phyloP scores from a whole-genome alignment of 2,113 vertebrate genomes.

The Oreochromis aureus region DNA sequence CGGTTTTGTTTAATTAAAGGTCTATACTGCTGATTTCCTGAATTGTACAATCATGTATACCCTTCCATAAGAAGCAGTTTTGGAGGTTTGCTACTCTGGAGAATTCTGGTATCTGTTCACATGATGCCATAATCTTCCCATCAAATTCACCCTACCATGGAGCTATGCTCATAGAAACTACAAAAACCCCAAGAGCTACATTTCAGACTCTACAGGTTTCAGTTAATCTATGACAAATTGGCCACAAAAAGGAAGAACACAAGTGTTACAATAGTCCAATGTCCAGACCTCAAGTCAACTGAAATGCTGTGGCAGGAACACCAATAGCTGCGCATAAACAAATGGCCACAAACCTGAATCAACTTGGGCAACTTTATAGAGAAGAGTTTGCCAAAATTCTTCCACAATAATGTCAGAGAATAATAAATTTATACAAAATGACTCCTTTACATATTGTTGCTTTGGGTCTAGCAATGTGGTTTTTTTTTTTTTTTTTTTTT shows the following conservation, averaged over 20 bases:
- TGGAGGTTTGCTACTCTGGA: not conserved
- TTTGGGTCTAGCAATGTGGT: not conserved
- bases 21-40: not conserved
- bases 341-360: not conserved
- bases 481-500: not conserved
- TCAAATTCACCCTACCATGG: not conserved
- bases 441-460: not conserved
- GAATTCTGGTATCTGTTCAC: not conserved
- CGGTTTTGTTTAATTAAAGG: not conserved
- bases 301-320: not conserved
- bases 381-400: not conserved
- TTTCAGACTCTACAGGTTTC: not conserved
- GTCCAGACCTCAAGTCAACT: not conserved
- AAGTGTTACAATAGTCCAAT: not conserved
- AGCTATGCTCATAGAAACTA: not conserved
- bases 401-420: not conserved
- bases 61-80: not conserved
- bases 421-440: not conserved
- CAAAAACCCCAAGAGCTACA: not conserved
- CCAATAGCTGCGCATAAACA: not conserved
- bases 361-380: not conserved
- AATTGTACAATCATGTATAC: not conserved
- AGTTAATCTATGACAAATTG: not conserved
- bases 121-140: not conserved
- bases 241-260: not conserved